Evolutionary conservation across 1,140 invertebrate species (phyloP), one percentile per base, ranked within the genome.

Genomic region (Orchesella cincta): DNA sequence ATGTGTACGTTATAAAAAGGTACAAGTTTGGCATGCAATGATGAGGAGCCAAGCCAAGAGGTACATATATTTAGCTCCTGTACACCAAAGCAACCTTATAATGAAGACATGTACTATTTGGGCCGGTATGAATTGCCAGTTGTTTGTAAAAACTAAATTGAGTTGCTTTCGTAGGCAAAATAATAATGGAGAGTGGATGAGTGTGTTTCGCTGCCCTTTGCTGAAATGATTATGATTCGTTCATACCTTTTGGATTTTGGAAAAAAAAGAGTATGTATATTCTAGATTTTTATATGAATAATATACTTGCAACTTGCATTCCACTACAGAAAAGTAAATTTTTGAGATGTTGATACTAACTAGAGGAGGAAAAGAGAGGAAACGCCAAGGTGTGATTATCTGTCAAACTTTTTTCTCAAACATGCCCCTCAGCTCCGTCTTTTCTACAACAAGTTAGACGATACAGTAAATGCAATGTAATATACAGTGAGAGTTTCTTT

Each of bases 341-440:
- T 46, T 46, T 46, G 8, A 46, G 8, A 20, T 46, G 39, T 46
- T 46, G 39, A 46, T 46, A 18, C 39, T 46, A 67, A 67, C 29
- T 67, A 29, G 31, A 67, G 2, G 23, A 31, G n/a, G 62, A 67
- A 31, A 31, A 33, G 31, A 67, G 31, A 67, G 62, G 62, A 67
- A 67, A 67, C 62, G 62, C 62, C 62, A 67, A 33, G 62, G 62
- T 67, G 62, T 67, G 62, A 67, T 67, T 67, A 67, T 67, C 62
- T 67, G 62, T 67, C 62, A 67, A 67, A 33, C 62, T 33, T 67
- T 67, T 67, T 67, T 67, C 31, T 33, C 26, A 67, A 67, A 67
- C 31, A 67, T 67, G 62, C 62, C 62, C 62, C 62, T 67, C 28
- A 67, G 62, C 62, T 33, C 31, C 3, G 29, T 67, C n/a, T 31